These are phyloP conservation scores for Urosaurus nigricauda DNA, from an alignment of 2,797 vertebrate genomes.

Conservation along the genomic window DNA sequence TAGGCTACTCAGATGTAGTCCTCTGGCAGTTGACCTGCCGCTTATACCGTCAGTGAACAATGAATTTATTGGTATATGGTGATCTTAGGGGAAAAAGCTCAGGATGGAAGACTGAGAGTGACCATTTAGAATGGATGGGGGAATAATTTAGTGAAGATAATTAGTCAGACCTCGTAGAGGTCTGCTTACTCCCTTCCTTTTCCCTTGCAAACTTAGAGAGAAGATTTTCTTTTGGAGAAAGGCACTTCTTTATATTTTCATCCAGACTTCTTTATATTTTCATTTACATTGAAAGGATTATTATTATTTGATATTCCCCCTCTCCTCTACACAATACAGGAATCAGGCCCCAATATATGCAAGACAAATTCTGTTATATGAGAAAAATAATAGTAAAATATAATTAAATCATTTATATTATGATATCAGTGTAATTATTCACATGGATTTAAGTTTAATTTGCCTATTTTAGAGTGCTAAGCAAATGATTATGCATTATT, in stretches of 20 bases:
- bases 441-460: background rate
- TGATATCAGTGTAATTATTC: constrained; percentile 22
- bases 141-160: background rate
- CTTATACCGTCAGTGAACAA: too few species aligned
- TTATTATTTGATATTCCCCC: background rate
- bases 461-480: constrained; percentile 18
- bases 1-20: too few species aligned
- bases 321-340: background rate
- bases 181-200: background rate
- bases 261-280: background rate
- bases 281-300: background rate
- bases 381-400: background rate
- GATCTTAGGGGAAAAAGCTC: too few species aligned
- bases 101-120: background rate
- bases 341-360: background rate
- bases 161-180: background rate
- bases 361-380: background rate
- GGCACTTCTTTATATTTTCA: background rate
- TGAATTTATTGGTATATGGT: too few species aligned
- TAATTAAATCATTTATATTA: background rate
- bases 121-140: background rate
- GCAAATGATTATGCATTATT: constrained; percentile 30
- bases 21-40: too few species aligned
- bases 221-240: too few species aligned
- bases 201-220: background rate